These are phyloP conservation scores for Oxytorus armatus DNA, from an alignment of 2,888 invertebrate genomes.

Conservation along the genomic window DNA sequence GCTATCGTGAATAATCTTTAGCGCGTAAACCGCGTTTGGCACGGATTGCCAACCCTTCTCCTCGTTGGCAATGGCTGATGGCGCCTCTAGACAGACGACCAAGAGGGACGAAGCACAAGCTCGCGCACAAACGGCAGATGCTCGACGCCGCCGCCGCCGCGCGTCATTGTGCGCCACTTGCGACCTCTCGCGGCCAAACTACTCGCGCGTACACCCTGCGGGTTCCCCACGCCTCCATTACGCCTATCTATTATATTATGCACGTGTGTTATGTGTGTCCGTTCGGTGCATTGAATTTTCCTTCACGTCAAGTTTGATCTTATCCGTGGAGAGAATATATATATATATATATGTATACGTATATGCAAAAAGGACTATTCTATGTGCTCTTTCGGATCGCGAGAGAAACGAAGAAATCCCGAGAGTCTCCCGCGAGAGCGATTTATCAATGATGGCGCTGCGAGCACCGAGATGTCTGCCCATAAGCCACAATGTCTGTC, in stretches of 20 bases:
- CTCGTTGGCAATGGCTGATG: neutral
- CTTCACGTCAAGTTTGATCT: constrained; percentile 55
- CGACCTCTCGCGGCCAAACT: constrained; percentile 51
- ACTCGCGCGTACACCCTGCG: constrained; percentile 23
- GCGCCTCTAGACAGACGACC: constrained; percentile 43
- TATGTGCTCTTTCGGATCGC: constrained; percentile 5
- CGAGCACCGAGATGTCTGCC: constrained; percentile 10
- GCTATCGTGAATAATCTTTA: constrained; percentile 46
- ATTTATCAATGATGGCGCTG: constrained; percentile 51
- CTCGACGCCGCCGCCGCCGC: constrained; percentile 42
- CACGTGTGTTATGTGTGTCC: neutral
- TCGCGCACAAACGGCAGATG: constrained; percentile 53
- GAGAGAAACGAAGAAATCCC: constrained; percentile 33
- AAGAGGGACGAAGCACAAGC: constrained; percentile 33
- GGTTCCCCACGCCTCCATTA: constrained; percentile 52
- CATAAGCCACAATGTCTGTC: constrained; percentile 44
- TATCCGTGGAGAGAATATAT: constrained; percentile 47
- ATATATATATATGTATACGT: neutral
- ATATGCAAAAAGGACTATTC: constrained; percentile 25
- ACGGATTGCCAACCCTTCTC: neutral
- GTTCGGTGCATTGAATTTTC: constrained; percentile 59
- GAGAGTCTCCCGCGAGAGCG: constrained; percentile 34
- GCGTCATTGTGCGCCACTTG: constrained; percentile 40
- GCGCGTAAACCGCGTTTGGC: constrained; percentile 5
- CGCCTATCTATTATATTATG: constrained; percentile 55